A percentile compares a stretch with the other conserved stretches of the same genome.
Conservation (phyloP, 2,888 invertebrate species). For the Ormyrus nitidulus region DNA sequence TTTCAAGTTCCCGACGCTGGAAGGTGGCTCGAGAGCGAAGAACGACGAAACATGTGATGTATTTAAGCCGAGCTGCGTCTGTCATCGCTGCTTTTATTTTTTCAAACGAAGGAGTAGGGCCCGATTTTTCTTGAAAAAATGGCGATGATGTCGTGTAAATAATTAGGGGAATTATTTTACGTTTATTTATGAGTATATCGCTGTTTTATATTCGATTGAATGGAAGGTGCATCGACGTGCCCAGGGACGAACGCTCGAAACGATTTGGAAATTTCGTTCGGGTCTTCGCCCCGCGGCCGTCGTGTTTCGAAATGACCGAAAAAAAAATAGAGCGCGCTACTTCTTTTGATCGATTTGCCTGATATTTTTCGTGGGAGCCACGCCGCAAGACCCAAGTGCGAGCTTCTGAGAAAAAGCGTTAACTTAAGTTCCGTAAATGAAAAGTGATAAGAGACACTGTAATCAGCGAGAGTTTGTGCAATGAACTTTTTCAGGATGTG, state of each 20-base stretch:
- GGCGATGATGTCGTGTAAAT: slow-evolving; percentile 39
- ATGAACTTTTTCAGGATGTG: slow-evolving; percentile 29
- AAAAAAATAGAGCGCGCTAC: slow-evolving; percentile 47
- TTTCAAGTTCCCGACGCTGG: background rate
- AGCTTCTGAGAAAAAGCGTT: slow-evolving; percentile 28
- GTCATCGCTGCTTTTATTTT: slow-evolving; percentile 45
- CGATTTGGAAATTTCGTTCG: slow-evolving; percentile 27
- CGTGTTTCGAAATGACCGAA: background rate
- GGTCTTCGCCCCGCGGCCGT: slow-evolving; percentile 13
- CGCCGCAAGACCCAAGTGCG: background rate
- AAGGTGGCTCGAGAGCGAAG: slow-evolving; percentile 1
- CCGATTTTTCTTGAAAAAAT: slow-evolving; percentile 23
- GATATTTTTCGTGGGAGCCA: slow-evolving; percentile 39
- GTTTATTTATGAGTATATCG: slow-evolving; percentile 48
- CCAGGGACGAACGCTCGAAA: slow-evolving; percentile 28
- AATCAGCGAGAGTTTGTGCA: slow-evolving; percentile 19
- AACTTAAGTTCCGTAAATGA: slow-evolving; percentile 37
- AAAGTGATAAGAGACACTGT: slow-evolving; percentile 6
- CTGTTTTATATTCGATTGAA: slow-evolving; percentile 32
- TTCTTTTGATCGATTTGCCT: slow-evolving; percentile 52
- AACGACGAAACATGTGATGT: slow-evolving; percentile 7
- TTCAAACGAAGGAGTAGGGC: background rate
- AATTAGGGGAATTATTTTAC: slow-evolving; percentile 50
- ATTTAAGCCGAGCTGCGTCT: background rate
- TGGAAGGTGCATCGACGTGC: background rate